phyloP scores from a whole-genome alignment of 2,113 vertebrate genomes.

The Bubo blakistoni region DNA sequence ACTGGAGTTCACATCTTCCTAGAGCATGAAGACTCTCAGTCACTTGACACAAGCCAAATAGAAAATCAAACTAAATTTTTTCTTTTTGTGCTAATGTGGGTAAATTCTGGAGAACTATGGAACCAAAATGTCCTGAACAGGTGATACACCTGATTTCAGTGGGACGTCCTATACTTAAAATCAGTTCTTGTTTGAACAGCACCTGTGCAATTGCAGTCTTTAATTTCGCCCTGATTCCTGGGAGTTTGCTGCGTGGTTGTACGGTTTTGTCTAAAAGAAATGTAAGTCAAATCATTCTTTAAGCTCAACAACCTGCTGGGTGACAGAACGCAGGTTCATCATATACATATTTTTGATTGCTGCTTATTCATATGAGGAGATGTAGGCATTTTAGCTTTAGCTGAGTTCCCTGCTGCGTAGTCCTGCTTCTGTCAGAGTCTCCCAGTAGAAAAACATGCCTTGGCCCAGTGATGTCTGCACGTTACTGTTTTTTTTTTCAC shows the following conservation, averaged over 20 bases:
- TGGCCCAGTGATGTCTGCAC: not conserved
- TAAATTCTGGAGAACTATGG: not conserved
- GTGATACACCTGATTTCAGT: not conserved
- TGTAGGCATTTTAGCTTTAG: not conserved
- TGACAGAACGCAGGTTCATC: not conserved
- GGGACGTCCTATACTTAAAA: not conserved
- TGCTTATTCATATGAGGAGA: not conserved
- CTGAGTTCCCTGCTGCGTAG: not conserved
- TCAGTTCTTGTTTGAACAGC: not conserved
- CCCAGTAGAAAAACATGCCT: not conserved
- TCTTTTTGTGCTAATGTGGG: not conserved
- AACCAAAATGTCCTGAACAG: not conserved
- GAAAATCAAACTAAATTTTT: not conserved
- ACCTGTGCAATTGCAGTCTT: not conserved
- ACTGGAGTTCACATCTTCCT: not conserved
- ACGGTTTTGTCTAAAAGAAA: not conserved
- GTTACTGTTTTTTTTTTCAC: not conserved
- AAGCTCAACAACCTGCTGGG: not conserved
- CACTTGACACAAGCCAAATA: not conserved
- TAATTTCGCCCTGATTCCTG: not conserved
- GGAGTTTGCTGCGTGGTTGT: not conserved
- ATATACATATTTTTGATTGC: not conserved
- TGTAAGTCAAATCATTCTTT: not conserved
- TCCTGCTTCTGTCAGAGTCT: slow-evolving; percentile 6
- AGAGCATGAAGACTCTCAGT: not conserved